Evolutionary conservation across 1,140 invertebrate genomes (phyloP).

Genomic region (Bicyclus anynana): DNA sequence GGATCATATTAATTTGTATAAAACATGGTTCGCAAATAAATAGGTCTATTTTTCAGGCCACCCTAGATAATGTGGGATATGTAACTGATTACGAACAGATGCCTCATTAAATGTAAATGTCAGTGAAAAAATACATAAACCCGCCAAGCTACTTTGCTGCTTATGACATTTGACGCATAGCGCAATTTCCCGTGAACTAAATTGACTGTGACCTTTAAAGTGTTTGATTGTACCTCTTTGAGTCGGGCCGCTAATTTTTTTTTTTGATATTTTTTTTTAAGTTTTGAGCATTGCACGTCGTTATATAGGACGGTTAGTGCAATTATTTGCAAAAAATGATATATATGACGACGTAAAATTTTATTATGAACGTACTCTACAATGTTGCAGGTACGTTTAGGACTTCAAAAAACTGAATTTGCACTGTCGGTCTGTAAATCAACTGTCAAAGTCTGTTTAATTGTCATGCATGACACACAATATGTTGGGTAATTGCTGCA

Average conservation of each 20-base stretch:
- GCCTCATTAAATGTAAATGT: conserved; percentile 17
- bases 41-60: conserved; percentile 5
- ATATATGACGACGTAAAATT: neutral
- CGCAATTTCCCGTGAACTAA: conserved; percentile 6
- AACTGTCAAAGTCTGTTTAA: no score
- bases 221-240: conserved; percentile 19
- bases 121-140: neutral
- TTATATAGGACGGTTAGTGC: neutral
- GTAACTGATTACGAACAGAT: conserved; percentile 19
- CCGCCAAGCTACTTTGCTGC: conserved; percentile 4
- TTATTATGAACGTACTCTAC: neutral
- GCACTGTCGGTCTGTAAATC: no score
- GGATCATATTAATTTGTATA: conserved; percentile 9
- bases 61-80: conserved; percentile 2
- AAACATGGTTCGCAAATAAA: conserved; percentile 2
- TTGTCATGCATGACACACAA: no score
- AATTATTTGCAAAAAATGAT: neutral
- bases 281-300: neutral
- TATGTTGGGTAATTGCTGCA: no score
- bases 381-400: neutral
- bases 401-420: no score
- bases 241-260: conserved; percentile 18
- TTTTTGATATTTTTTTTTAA: conserved; percentile 8
- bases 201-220: conserved; percentile 1
- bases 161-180: neutral